These are phyloP conservation scores for Harpagoxenus sublaevis DNA, from an alignment of 2,888 invertebrate species.

Conservation along the genomic window DNA sequence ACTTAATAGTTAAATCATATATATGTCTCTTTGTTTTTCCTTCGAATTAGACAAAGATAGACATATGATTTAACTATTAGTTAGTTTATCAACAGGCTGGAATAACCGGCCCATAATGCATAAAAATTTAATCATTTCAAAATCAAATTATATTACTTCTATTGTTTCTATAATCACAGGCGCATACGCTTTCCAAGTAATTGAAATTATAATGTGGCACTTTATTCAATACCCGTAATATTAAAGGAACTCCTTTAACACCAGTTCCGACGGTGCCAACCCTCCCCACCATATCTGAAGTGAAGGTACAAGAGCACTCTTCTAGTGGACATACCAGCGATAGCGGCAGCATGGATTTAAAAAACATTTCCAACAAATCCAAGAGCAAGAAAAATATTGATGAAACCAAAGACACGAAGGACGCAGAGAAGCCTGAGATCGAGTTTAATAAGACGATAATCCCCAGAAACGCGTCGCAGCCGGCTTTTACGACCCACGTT, in stretches of 20 bases:
- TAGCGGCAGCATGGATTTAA: constrained; percentile 85
- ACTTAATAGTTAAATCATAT: too few species aligned
- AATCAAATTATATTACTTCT: neutral
- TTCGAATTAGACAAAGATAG: too few species aligned
- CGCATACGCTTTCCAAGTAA: constrained; percentile 5
- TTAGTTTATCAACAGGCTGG: too few species aligned
- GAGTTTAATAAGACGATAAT: constrained; percentile 87
- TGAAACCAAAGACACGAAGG: constrained; percentile 84
- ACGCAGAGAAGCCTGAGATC: constrained; percentile 80
- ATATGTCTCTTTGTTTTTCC: too few species aligned
- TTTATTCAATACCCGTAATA: constrained; percentile 70
- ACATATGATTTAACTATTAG: too few species aligned
- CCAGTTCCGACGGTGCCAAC: constrained; percentile 95
- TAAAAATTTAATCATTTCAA: neutral
- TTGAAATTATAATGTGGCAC: neutral
- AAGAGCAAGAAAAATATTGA: constrained; percentile 83
- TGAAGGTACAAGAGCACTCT: constrained; percentile 90
- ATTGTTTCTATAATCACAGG: neutral
- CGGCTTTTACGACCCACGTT: constrained; percentile 92
- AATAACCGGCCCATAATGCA: neutral
- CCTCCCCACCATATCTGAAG: constrained; percentile 96
- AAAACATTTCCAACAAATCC: constrained; percentile 80
- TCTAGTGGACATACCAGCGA: constrained; percentile 88
- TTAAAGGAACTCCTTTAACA: constrained; percentile 90
- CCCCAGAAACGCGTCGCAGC: constrained; percentile 95